phyloP scores from a whole-genome alignment of 1,140 invertebrate genomes.

The Caenorhabditis inopinata region DNA sequence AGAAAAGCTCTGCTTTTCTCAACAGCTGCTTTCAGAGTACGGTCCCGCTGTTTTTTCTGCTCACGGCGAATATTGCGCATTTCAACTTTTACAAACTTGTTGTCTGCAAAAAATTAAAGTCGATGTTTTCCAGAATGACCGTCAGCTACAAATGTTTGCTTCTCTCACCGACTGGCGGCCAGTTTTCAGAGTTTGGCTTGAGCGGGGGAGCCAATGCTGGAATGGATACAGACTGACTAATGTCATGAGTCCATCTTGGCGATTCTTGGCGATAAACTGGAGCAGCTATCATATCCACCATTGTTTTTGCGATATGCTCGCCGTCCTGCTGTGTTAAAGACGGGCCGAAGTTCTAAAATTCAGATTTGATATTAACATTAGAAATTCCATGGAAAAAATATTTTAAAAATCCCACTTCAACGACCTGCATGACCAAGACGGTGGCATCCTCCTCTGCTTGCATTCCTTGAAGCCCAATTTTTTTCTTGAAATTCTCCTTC shows the following conservation, averaged over 20 bases:
- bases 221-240: not conserved
- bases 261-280: not conserved
- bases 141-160: too few relatives aligned
- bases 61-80: not conserved
- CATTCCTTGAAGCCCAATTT: too few relatives aligned
- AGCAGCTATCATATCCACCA: not conserved
- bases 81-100: not conserved
- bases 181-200: not conserved
- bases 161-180: not conserved
- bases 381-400: too few relatives aligned
- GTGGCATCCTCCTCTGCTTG: too few relatives aligned
- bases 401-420: too few relatives aligned
- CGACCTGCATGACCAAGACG: too few relatives aligned
- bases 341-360: too few relatives aligned
- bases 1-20: not conserved
- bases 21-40: not conserved
- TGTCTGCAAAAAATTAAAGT: not conserved
- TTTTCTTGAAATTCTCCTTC: too few relatives aligned
- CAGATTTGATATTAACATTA: too few relatives aligned
- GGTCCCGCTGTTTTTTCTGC: not conserved
- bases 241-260: not conserved
- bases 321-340: too few relatives aligned
- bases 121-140: too few relatives aligned
- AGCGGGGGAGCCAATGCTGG: not conserved
- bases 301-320: too few relatives aligned